Evolutionary conservation across 2,113 vertebrate species (phyloP).

Genomic region (Oplegnathus fasciatus): DNA sequence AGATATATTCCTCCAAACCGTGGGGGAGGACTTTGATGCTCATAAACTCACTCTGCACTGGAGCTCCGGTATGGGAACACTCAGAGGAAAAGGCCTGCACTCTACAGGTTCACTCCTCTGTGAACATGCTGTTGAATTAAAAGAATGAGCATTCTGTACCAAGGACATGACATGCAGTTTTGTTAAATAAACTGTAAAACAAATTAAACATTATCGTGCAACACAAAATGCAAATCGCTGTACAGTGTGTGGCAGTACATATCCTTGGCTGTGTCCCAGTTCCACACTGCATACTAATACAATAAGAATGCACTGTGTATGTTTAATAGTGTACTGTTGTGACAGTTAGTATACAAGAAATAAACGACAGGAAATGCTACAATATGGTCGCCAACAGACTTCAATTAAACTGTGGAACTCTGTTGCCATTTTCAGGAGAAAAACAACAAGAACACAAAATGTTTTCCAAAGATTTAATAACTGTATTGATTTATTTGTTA

Average conservation of each 20-base stretch:
- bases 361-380: constrained; percentile 1
- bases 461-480: background rate
- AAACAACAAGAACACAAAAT: background rate
- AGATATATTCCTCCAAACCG: constrained; percentile 20
- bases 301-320: background rate
- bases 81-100: constrained; percentile 29
- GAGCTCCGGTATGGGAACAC: constrained; percentile 30
- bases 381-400: background rate
- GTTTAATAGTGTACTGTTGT: constrained; percentile 12
- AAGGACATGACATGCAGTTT: constrained; percentile 16
- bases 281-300: constrained; percentile 7
- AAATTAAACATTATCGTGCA: background rate
- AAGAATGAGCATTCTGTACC: constrained; percentile 6
- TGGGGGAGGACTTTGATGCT: constrained; percentile 22
- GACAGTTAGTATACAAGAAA: constrained; percentile 10
- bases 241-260: constrained; percentile 13
- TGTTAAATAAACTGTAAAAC: constrained; percentile 22
- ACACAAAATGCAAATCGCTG: constrained; percentile 1
- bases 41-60: constrained; percentile 39
- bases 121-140: constrained; percentile 14
- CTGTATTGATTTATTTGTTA: background rate
- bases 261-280: constrained; percentile 13
- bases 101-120: constrained; percentile 20
- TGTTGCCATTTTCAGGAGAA: background rate
- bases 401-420: background rate